Evolutionary conservation across 2,888 invertebrate species (phyloP).

Genomic region (Auanema sp.): DNA sequence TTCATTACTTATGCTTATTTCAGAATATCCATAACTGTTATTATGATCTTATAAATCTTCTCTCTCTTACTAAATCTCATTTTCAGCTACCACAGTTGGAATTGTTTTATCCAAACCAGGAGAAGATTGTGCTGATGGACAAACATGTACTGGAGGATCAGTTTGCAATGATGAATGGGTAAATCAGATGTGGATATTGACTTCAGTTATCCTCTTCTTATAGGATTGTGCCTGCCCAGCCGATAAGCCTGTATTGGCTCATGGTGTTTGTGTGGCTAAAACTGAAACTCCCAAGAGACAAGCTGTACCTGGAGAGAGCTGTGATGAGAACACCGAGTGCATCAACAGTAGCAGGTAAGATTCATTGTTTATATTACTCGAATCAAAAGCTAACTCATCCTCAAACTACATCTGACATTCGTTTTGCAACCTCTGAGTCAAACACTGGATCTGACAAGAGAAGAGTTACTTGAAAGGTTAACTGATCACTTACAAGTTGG

Average conservation of each 20-base stretch:
- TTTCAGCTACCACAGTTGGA: not conserved
- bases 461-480: slow-evolving; percentile 28
- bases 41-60: not conserved
- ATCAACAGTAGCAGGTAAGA: slow-evolving; percentile 39
- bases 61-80: not conserved
- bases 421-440: slow-evolving; percentile 38
- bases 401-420: slow-evolving; percentile 10
- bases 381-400: not conserved
- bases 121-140: slow-evolving; percentile 42
- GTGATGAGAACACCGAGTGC: slow-evolving; percentile 39
- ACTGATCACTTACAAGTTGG: not conserved
- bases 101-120: slow-evolving; percentile 49
- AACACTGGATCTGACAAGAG: slow-evolving; percentile 34
- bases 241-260: slow-evolving; percentile 46
- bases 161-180: slow-evolving; percentile 40
- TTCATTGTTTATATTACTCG: too few species aligned
- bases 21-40: not conserved
- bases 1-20: not conserved
- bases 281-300: slow-evolving; percentile 19
- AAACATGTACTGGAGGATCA: slow-evolving; percentile 50
- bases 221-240: slow-evolving; percentile 56
- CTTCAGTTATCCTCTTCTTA: slow-evolving; percentile 10
- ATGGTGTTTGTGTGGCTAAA: slow-evolving; percentile 46
- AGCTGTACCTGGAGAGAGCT: slow-evolving; percentile 42
- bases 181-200: slow-evolving; percentile 1